phyloP scores from a whole-genome alignment of 1,140 invertebrate species.

The Drosophila bocki region DNA sequence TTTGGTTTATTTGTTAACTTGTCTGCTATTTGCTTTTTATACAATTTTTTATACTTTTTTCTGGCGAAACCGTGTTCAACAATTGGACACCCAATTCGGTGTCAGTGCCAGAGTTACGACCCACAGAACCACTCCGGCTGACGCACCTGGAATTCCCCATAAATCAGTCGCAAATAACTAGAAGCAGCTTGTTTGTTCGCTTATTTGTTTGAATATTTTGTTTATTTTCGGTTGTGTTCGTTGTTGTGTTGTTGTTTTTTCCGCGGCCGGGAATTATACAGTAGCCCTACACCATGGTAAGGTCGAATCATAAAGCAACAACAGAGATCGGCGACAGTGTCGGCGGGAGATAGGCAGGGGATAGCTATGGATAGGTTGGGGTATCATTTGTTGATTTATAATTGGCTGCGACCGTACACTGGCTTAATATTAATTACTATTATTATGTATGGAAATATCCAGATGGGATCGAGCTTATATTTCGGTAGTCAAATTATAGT shows the following conservation, averaged over 20 bases:
- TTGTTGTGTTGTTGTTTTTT: constrained; percentile 12
- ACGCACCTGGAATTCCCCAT: constrained; percentile 83
- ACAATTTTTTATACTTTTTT: constrained; percentile 52
- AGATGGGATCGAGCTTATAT: constrained; percentile 17
- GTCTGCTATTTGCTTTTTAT: constrained; percentile 56
- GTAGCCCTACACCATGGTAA: constrained; percentile 60
- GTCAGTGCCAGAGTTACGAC: constrained; percentile 19
- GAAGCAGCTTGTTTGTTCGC: constrained; percentile 71
- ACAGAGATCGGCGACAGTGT: constrained; percentile 28
- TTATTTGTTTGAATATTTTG: constrained; percentile 67
- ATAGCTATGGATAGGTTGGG: constrained; percentile 24
- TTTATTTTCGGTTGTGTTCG: constrained; percentile 43
- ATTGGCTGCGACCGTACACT: constrained; percentile 42
- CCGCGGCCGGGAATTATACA: constrained; percentile 60
- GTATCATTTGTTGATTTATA: constrained; percentile 48
- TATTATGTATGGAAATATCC: constrained; percentile 52
- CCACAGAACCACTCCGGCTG: constrained; percentile 43
- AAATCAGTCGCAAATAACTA: constrained; percentile 80
- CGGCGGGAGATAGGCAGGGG: constrained; percentile 3
- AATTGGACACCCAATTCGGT: constrained; percentile 43
- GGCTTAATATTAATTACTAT: constrained; percentile 49
- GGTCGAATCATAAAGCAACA: constrained; percentile 26
- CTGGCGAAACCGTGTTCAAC: constrained; percentile 46
- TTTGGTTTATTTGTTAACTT: constrained; percentile 45
- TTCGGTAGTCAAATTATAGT: constrained; percentile 48